Percentiles rank a stretch among this genome's conserved stretches.
Evolutionary conservation across 2,113 vertebrate genomes (phyloP).

Genomic region (Choloepus hoffmanni): DNA sequence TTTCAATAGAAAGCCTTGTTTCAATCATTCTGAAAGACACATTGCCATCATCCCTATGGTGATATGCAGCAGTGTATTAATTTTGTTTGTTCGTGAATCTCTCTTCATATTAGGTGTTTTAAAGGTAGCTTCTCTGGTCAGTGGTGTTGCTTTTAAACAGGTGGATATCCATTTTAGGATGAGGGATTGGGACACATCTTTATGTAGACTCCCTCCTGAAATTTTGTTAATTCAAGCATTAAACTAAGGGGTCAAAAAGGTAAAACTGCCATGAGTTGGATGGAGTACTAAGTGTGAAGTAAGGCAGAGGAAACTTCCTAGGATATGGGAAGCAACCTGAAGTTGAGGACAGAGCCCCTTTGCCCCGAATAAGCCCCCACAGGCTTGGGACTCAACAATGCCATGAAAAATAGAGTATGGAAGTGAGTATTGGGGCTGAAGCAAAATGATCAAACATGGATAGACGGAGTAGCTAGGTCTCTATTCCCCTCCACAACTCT

Average conservation of each 20-base stretch:
- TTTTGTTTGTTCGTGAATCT: background rate
- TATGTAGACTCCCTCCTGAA: background rate
- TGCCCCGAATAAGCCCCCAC: background rate
- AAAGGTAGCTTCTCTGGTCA: constrained; percentile 6
- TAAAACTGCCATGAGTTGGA: background rate
- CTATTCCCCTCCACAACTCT: background rate
- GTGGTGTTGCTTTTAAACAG: background rate
- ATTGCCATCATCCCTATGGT: background rate
- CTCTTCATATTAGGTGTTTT: constrained; percentile 5
- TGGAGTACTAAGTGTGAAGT: background rate
- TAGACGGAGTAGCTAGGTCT: background rate
- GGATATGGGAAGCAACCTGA: background rate
- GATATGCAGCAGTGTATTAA: background rate
- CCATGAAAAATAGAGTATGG: background rate
- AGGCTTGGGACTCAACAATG: background rate
- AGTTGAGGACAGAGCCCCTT: background rate
- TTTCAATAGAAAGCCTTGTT: background rate
- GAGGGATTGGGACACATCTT: background rate
- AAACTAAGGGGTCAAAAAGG: background rate
- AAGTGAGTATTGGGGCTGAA: background rate
- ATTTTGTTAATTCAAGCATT: background rate
- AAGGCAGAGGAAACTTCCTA: background rate
- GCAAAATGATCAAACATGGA: background rate
- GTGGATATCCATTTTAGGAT: background rate
- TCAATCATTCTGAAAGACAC: background rate